These are phyloP conservation scores for Cremastobaeus sp. DNA, from an alignment of 2,888 invertebrate species.

Conservation along the genomic window DNA sequence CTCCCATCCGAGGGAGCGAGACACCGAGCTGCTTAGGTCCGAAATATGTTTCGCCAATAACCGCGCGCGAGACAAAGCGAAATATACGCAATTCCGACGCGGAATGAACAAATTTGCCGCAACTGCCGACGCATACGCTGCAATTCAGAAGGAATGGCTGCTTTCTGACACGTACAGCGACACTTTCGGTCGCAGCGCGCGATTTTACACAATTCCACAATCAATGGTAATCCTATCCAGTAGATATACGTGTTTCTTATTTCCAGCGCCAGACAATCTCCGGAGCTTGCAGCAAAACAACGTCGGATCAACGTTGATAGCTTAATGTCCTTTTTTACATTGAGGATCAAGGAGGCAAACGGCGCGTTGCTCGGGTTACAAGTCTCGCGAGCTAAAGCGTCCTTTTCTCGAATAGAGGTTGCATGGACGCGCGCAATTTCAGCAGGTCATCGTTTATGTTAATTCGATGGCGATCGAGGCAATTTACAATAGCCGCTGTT, in stretches of 20 bases:
- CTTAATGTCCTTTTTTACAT: slow-evolving; percentile 57
- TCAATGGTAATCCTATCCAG: slow-evolving; percentile 56
- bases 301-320: slow-evolving; percentile 47
- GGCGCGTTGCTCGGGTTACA: slow-evolving; percentile 27
- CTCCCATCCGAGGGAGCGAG: too few relatives aligned
- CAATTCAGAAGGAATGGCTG: slow-evolving; percentile 47
- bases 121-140: slow-evolving; percentile 37
- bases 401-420: too few relatives aligned
- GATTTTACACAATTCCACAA: slow-evolving; percentile 58
- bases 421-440: too few relatives aligned
- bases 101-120: slow-evolving; percentile 16
- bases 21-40: too few relatives aligned
- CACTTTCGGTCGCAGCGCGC: slow-evolving; percentile 46
- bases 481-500: too few relatives aligned
- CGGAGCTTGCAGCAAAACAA: slow-evolving; percentile 52
- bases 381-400: slow-evolving; percentile 15
- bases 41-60: too few relatives aligned
- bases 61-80: too few relatives aligned
- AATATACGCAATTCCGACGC: slow-evolving; percentile 15
- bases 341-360: slow-evolving; percentile 43
- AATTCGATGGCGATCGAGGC: too few relatives aligned
- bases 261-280: slow-evolving; percentile 53
- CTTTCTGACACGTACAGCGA: slow-evolving; percentile 53
- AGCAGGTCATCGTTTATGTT: too few relatives aligned
- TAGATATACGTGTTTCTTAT: slow-evolving; percentile 47